Base-by-base conservation (phyloP, 2,888 invertebrate genomes). In the Fissipunctia ypsillon region DNA sequence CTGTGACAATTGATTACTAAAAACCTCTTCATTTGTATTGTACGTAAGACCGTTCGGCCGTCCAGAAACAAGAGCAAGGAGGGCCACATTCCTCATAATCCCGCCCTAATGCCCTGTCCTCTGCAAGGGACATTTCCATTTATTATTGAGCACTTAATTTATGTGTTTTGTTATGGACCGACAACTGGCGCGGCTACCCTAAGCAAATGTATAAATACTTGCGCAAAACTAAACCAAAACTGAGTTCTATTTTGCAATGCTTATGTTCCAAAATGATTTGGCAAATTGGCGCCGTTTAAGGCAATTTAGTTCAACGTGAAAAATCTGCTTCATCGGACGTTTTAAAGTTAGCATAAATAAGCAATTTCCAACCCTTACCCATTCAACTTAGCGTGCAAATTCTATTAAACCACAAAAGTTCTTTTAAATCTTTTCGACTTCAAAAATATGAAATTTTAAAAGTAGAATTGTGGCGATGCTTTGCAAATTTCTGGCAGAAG, bases 91-190 rank as follows among this genome's bases (percentile, higher is more conserved):
- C 91, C 93, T 95, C 95, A 95, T 96, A 96, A 96, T 95, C 96
- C 96, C 94, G 94, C 95, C 95, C 94, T 96, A 96, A 96, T 95
- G 95, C 95, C 94, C 95, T 95, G 96, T 95, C 95, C 95, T 95
- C 96, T 96, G 96, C 95, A 93, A 94, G 93, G 96, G 96, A 96
- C 96, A 96, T 95, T 96, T 95, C 96, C 96, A 96, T 96, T 96
- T 96, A 96, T 96, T 96, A 96, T 96, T 96, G 96, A 96, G 96
- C 96, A 96, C 96, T 96, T 96, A 96, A 96, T 96, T 96, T 96
- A 96, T 96, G 96, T 96, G 96, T 96, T 96, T 96, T 96, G 95
- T 96, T 95, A 96, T 96, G 96, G 96, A 95, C 96, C 95, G 92
- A 95, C 95, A 94, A 94, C 95, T 93, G 91, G 91, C 88, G 87